Evolutionary conservation across 2,888 invertebrate species (phyloP).

Genomic region (Apamea sordens): DNA sequence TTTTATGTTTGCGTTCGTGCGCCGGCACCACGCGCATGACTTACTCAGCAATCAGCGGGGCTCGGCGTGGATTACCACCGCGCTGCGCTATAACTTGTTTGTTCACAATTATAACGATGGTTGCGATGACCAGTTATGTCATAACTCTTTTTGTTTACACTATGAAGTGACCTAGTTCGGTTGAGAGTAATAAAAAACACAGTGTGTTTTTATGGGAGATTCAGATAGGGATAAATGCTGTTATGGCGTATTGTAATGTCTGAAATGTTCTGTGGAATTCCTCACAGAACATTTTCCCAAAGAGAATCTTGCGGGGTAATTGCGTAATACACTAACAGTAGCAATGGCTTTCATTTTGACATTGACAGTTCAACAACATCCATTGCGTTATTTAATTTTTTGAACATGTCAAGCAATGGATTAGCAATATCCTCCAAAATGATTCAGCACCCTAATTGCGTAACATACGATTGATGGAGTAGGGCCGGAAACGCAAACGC

Average conservation of each 20-base stretch:
- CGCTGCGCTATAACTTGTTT: conserved; percentile 63
- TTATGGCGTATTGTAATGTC: neutral
- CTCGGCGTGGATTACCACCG: conserved; percentile 64
- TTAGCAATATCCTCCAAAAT: neutral
- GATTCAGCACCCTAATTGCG: too few relatives aligned
- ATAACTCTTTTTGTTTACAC: conserved; percentile 45
- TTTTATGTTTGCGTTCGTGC: conserved; percentile 70
- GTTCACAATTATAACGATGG: conserved; percentile 67
- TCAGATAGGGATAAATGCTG: conserved; percentile 4
- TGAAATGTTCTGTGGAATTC: neutral
- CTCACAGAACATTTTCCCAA: neutral
- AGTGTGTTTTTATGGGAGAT: conserved; percentile 23
- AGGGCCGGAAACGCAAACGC: too few relatives aligned
- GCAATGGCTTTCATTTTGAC: neutral
- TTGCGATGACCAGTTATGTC: conserved; percentile 50
- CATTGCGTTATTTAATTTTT: neutral
- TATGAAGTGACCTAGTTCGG: conserved; percentile 25
- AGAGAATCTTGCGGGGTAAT: neutral
- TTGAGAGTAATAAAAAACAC: conserved; percentile 19
- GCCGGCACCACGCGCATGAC: conserved; percentile 66
- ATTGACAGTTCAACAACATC: neutral
- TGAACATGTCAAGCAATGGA: neutral
- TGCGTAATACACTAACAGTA: neutral
- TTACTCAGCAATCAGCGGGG: conserved; percentile 64
- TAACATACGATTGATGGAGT: too few relatives aligned